These are phyloP conservation scores for Callospermophilus lateralis DNA, from an alignment of 2,113 vertebrate genomes.

Conservation along the genomic window DNA sequence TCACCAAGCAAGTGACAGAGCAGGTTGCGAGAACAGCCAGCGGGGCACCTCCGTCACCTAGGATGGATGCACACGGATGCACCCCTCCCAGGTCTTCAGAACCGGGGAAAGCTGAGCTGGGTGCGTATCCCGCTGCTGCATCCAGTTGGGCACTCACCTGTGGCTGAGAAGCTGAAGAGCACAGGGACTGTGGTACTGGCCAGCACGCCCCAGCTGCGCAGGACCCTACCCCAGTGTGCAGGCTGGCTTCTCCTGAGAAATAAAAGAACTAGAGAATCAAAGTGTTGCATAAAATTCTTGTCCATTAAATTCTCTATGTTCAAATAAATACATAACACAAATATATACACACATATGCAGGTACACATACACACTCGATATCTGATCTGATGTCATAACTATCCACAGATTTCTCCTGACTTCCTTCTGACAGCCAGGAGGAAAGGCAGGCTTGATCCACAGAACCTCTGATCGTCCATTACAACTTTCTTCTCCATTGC, in stretches of 20 bases:
- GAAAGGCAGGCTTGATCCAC: conserved; percentile 16
- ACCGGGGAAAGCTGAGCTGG: not conserved
- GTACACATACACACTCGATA: not conserved
- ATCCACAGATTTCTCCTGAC: not conserved
- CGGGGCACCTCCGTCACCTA: not conserved
- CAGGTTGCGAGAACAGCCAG: not conserved
- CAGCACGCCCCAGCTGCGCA: accelerated
- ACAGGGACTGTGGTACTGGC: accelerated
- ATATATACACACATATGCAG: too few species aligned
- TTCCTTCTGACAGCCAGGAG: conserved; percentile 19
- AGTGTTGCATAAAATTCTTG: accelerated
- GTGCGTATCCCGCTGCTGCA: accelerated
- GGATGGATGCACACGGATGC: not conserved
- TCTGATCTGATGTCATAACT: not conserved
- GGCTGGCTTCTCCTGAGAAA: not conserved
- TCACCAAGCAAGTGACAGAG: too few species aligned
- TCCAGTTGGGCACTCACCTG: accelerated
- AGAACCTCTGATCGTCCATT: not conserved
- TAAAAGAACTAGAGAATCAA: accelerated
- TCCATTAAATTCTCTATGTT: not conserved
- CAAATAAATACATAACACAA: not conserved
- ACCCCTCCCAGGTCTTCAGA: not conserved
- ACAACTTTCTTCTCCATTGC: not conserved
- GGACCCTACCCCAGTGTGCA: too few species aligned
- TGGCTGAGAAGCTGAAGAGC: accelerated